Base-by-base conservation (phyloP, 2,797 vertebrate species). In the Helicolenus hilgendorfi region DNA sequence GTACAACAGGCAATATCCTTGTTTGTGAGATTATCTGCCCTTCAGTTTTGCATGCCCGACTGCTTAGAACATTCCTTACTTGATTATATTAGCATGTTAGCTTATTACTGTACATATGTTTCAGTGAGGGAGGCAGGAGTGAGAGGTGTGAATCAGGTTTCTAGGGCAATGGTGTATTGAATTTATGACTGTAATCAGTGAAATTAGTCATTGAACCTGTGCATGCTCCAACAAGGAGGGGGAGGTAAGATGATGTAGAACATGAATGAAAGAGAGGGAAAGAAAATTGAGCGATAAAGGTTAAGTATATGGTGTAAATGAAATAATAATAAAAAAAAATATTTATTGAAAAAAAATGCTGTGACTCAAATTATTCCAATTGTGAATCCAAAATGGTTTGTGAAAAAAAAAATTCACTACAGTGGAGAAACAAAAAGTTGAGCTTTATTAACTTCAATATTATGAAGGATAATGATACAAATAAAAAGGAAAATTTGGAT, bases 41-140 rank as follows among this genome's bases (percentile, higher is more conserved):
- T 81, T 65, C 60, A 73, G 73, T 38, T 22, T 49, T 77, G 56
- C 72, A 86, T 36, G 79, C 38, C 10, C 31, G 24, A 45, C 38
- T 78, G 79, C 73, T 49, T 38, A 24, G 14, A 88, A 89, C 79
- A 88, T 85, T 86, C 36, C 85, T 79, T 45, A 89, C 26, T 65
- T 92, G 89, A 94, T 92, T 91, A 91, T 88, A 93, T 93, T 84
- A 93, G 67, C 63, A 36, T 85, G 81, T 92, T 91, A 71, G 85
- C 88, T 94, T 93, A 91, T 93, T 91, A 92, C 69, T 79, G 70
- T 76, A 92, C 73, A 81, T 83, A 55, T 92, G 73, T 85, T 86
- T 69, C 35, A 71, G 69, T n/a, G 31, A 58, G 63, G 60, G 13
- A 4, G 38, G 70, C 73, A 53, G 56, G 69, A 24, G 67, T 75